phyloP scores from a whole-genome alignment of 2,797 vertebrate genomes.

The Acipenser ruthenus region DNA sequence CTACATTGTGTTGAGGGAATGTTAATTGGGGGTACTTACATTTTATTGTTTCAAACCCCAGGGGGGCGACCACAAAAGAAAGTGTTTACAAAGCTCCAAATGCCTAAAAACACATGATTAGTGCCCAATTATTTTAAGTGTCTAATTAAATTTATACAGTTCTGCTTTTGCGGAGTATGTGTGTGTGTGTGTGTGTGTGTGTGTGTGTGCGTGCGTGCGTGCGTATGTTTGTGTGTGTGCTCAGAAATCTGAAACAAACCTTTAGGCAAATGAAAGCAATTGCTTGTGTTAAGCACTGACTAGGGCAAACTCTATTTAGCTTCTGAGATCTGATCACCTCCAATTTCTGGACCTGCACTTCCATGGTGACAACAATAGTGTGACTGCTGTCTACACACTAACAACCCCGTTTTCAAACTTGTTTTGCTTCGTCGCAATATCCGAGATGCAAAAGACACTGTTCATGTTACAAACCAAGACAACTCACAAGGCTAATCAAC shows the following conservation, averaged over 20 bases:
- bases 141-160: constrained; percentile 17
- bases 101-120: constrained; percentile 30
- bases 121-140: constrained; percentile 24
- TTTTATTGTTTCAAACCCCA: constrained; percentile 40
- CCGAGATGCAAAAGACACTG: too few species aligned
- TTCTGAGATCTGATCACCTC: too few species aligned
- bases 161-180: neutral
- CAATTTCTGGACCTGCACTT: too few species aligned
- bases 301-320: too few species aligned
- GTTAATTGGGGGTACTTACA: constrained; percentile 35
- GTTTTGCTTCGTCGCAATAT: too few species aligned
- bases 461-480: too few species aligned
- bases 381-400: too few species aligned
- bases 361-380: too few species aligned
- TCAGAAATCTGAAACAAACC: neutral
- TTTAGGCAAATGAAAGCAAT: neutral
- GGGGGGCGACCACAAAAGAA: constrained; percentile 32
- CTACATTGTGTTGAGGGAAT: constrained; percentile 20
- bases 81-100: constrained; percentile 36
- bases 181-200: neutral
- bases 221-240: too few species aligned
- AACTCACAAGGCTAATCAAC: too few species aligned
- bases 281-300: too few species aligned
- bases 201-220: neutral
- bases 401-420: too few species aligned